A percentile compares a stretch with the other conserved stretches of the same genome.
These are phyloP conservation scores for Diadegma fenestrale DNA, from an alignment of 2,888 invertebrate species.

Conservation along the genomic window DNA sequence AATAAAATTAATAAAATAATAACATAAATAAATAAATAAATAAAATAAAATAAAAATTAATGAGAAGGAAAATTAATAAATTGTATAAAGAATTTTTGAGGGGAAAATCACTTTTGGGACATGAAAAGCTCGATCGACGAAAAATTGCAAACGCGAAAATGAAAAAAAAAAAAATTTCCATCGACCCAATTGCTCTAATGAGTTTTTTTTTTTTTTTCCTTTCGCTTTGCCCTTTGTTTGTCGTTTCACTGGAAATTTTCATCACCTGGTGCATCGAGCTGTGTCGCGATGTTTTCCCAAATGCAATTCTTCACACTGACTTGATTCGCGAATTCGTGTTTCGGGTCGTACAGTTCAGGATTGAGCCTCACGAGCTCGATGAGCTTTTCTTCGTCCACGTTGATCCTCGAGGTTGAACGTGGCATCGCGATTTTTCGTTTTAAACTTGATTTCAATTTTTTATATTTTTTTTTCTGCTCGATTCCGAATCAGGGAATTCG, in stretches of 20 bases:
- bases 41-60: too few relatives aligned
- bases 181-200: conserved; percentile 41
- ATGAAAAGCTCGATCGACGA: not conserved
- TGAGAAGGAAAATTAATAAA: too few relatives aligned
- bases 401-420: conserved; percentile 50
- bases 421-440: conserved; percentile 51
- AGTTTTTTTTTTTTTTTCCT: conserved; percentile 22
- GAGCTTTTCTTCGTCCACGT: conserved; percentile 66
- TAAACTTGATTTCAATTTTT: not conserved
- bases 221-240: not conserved
- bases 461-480: not conserved
- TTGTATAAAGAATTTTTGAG: conserved; percentile 17
- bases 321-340: conserved; percentile 57
- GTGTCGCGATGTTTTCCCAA: conserved; percentile 70
- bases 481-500: not conserved
- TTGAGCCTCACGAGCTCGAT: conserved; percentile 69
- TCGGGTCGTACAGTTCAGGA: conserved; percentile 69
- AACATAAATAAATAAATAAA: too few relatives aligned
- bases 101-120: conserved; percentile 1
- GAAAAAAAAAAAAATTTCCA: conserved; percentile 62
- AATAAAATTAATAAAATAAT: too few relatives aligned
- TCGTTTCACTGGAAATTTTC: conserved; percentile 23
- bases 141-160: conserved; percentile 55
- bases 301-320: conserved; percentile 48
- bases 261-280: conserved; percentile 72